These are phyloP conservation scores for Clarias laeviceps DNA, from an alignment of 2,797 vertebrate species.

Conservation along the genomic window DNA sequence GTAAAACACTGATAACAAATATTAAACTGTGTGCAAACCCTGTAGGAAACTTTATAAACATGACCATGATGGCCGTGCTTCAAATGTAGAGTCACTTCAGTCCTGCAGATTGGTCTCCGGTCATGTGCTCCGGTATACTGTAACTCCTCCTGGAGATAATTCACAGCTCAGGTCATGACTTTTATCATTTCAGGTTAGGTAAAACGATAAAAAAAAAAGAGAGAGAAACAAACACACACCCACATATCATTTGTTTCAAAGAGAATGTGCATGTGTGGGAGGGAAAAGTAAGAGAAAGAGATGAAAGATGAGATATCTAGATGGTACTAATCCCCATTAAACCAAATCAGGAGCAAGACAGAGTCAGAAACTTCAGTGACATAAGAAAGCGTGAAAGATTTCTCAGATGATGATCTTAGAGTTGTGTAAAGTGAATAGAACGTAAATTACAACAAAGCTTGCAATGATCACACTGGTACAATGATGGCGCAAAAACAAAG, in stretches of 20 bases:
- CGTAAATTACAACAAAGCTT: neutral
- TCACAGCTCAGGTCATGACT: neutral
- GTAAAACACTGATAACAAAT: neutral
- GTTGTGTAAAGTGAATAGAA: neutral
- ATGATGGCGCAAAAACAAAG: neutral
- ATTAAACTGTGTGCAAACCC: neutral
- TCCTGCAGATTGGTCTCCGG: neutral
- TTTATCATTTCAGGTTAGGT: neutral
- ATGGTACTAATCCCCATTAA: conserved; percentile 6
- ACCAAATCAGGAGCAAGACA: too few relatives aligned
- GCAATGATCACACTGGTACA: neutral
- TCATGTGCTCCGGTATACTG: neutral
- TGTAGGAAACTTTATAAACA: neutral
- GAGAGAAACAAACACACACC: neutral
- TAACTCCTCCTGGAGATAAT: neutral
- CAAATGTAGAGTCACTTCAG: neutral
- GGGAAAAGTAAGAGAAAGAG: neutral
- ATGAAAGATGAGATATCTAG: neutral
- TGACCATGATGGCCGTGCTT: neutral
- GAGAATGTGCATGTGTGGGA: conserved; percentile 16
- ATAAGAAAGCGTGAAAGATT: neutral
- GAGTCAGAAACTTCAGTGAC: neutral
- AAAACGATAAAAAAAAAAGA: neutral
- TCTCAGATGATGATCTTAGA: neutral
- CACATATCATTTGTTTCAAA: neutral